phyloP scores from a whole-genome alignment of 2,888 invertebrate species.

The Aphidoletes aphidimyza region DNA sequence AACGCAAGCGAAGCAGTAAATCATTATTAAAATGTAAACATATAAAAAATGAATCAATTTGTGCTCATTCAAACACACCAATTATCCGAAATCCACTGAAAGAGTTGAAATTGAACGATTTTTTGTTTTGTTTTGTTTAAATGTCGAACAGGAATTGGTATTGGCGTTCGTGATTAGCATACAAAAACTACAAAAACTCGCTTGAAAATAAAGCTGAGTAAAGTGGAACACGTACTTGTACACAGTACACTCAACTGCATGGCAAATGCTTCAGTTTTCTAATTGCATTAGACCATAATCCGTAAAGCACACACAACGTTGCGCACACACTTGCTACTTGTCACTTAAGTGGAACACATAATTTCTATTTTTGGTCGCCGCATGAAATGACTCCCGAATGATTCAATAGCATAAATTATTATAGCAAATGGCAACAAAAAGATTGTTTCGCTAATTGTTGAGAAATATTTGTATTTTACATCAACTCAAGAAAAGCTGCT shows the following conservation, averaged over 20 bases:
- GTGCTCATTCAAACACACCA: not conserved
- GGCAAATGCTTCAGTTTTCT: slow-evolving; percentile 18
- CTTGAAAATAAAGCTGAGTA: too few relatives aligned
- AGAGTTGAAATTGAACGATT: not conserved
- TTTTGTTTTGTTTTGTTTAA: too few relatives aligned
- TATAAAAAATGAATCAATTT: not conserved
- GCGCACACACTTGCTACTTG: not conserved
- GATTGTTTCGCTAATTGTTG: too few relatives aligned
- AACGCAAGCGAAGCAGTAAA: not conserved
- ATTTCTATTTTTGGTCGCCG: not conserved
- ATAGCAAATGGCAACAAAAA: too few relatives aligned
- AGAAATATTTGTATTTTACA: too few relatives aligned
- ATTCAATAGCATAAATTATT: not conserved
- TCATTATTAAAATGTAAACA: not conserved
- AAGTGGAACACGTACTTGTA: not conserved
- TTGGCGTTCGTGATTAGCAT: not conserved
- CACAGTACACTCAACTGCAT: not conserved
- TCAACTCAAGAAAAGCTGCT: too few relatives aligned
- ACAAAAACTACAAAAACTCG: not conserved
- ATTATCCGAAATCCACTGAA: not conserved
- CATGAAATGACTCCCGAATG: not conserved
- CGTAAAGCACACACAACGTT: not conserved
- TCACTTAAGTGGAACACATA: slow-evolving; percentile 4
- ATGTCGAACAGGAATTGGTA: slow-evolving; percentile 14
- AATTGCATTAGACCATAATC: slow-evolving; percentile 21